Evolutionary conservation across 2,888 invertebrate species (phyloP), one percentile per base, ranked within the genome.

Genomic region (Tipula helvola): DNA sequence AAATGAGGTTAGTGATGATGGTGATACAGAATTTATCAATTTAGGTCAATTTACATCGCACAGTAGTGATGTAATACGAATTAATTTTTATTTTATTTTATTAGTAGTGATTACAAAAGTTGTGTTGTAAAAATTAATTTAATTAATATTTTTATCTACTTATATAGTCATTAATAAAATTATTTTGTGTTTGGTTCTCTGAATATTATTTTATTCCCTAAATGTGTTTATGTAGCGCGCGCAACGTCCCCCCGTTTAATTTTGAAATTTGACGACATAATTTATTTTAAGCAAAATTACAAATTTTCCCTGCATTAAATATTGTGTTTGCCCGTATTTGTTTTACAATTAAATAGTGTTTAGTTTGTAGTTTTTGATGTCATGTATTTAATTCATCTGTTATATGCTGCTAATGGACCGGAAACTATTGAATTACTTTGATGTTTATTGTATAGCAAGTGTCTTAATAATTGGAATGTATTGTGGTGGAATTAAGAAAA

Each of bases 361-460:
- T 52, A n/a, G 16, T 52, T 7, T 52, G 16, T 16, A 71, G 71
- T 28, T 71, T 18, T 71, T 71, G 28, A 28, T 28, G 71, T 71
- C 10, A 71, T 71, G 71, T 71, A 71, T 71, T 71, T 71, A 71
- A 71, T 71, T 71, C 71, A 71, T 71, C 71, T 71, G 71, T 71
- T 71, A 13, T 71, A 71, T 28, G 71, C 71, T 71, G 28, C 10
- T 71, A 71, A 71, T 71, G 71, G 71, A 71, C 71, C 71, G 71
- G 71, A 71, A 71, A 71, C 71, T 71, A 71, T 71, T 71, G 71
- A 71, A 71, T 71, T 71, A 71, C 71, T 71, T 71, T 71, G 71
- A 28, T 71, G 71, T 71, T 71, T 3, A 3, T 10, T 71, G 52
- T 71, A 52, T 2, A 71, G 28, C 71, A 71, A 71, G 71, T 71